Conservation (phyloP, 2,888 invertebrate species). For the Nemotelus nigrinus region DNA sequence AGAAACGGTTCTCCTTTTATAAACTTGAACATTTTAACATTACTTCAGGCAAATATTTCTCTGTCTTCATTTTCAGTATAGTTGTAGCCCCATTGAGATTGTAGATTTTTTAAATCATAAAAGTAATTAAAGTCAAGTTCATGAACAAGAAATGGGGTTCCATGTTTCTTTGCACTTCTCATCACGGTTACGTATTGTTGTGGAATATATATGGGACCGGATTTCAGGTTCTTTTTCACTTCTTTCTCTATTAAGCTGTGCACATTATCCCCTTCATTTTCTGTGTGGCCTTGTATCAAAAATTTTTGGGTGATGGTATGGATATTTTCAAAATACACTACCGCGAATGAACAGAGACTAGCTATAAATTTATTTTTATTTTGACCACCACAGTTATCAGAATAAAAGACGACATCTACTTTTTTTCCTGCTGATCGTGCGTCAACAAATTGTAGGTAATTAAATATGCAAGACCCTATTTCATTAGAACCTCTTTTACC, state of each 20-base stretch:
- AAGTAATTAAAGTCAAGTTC: background rate
- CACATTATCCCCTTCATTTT: constrained; percentile 55
- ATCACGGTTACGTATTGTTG: constrained; percentile 56
- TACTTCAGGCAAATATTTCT: background rate
- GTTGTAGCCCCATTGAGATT: constrained; percentile 1
- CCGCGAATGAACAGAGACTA: constrained; percentile 3
- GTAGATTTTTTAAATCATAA: constrained; percentile 1
- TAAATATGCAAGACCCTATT: constrained; percentile 7
- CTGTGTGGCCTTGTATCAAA: constrained; percentile 55
- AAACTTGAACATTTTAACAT: background rate
- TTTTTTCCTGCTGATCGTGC: constrained; percentile 1
- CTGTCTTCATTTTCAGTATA: constrained; percentile 2
- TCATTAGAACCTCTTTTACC: constrained; percentile 21
- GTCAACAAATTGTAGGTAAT: constrained; percentile 3
- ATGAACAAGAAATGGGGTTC: background rate
- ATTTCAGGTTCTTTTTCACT: constrained; percentile 53
- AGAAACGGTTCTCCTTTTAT: background rate
- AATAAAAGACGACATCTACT: background rate
- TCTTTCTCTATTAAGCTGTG: constrained; percentile 53
- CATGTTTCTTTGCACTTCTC: constrained; percentile 48
- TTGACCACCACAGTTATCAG: background rate
- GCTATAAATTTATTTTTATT: background rate
- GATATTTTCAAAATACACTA: constrained; percentile 9
- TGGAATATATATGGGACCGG: constrained; percentile 55
- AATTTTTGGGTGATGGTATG: constrained; percentile 54